These are phyloP conservation scores for Typhlichthys eigenmanni DNA, from an alignment of 2,797 vertebrate genomes.

Conservation along the genomic window DNA sequence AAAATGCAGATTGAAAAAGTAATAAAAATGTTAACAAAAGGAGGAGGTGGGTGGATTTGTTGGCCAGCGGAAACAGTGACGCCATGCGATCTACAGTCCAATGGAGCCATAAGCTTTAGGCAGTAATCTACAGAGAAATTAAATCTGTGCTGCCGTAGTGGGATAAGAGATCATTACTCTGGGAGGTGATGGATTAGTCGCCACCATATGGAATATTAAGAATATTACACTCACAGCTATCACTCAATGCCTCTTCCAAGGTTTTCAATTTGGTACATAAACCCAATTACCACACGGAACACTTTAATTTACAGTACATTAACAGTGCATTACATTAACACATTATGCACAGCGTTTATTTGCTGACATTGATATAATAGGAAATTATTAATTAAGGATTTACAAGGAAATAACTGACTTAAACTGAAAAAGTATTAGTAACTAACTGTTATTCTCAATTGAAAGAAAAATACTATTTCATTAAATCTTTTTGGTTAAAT, in stretches of 20 bases:
- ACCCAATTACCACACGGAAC: no score
- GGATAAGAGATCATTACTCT: conserved; percentile 46
- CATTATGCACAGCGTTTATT: no score
- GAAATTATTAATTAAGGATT: no score
- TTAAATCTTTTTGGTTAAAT: no score
- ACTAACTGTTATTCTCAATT: neutral
- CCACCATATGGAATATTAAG: no score
- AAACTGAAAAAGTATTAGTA: no score
- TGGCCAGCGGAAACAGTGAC: conserved; percentile 37
- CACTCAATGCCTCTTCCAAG: neutral
- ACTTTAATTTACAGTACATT: no score
- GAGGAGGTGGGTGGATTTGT: conserved; percentile 26
- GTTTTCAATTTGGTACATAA: no score
- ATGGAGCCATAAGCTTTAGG: conserved; percentile 26
- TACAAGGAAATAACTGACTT: no score
- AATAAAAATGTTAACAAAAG: conserved; percentile 37
- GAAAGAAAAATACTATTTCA: no score
- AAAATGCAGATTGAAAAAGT: conserved; percentile 35
- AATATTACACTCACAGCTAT: neutral
- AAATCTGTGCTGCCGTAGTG: conserved; percentile 42
- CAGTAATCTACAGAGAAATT: conserved; percentile 50
- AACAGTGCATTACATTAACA: no score
- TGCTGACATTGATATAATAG: no score
- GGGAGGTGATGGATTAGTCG: conserved; percentile 12
- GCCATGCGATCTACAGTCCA: conserved; percentile 48